These are phyloP conservation scores for Tachina grossa DNA, from an alignment of 2,888 invertebrate genomes.

Conservation along the genomic window DNA sequence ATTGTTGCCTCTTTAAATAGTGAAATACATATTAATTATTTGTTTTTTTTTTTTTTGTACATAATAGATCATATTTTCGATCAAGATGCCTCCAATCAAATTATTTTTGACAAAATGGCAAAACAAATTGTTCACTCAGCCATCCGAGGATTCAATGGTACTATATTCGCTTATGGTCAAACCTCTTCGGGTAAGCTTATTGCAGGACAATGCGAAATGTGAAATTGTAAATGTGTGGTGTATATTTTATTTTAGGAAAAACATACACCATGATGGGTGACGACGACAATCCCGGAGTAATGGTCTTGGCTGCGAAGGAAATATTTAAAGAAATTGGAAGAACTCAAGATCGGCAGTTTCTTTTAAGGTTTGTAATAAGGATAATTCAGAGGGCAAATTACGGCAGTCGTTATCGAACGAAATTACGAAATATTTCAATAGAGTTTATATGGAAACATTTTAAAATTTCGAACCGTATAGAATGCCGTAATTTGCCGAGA, in stretches of 20 bases:
- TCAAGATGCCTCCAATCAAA: constrained; percentile 84
- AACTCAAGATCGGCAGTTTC: constrained; percentile 87
- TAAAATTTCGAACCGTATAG: too few species aligned
- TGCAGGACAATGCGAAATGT: not conserved
- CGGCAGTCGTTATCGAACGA: too few species aligned
- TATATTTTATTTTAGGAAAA: constrained; percentile 83
- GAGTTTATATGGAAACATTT: too few species aligned
- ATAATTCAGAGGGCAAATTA: too few species aligned
- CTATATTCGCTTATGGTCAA: constrained; percentile 96
- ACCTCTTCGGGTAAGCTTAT: constrained; percentile 88
- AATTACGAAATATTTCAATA: too few species aligned
- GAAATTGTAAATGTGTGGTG: not conserved
- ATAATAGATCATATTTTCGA: constrained; percentile 90
- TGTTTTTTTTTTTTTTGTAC: constrained; percentile 26
- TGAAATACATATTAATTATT: constrained; percentile 12
- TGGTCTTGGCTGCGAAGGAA: constrained; percentile 88
- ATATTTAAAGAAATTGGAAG: constrained; percentile 87
- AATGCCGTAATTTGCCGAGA: too few species aligned
- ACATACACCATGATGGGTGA: constrained; percentile 93
- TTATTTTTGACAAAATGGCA: constrained; percentile 87
- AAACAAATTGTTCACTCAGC: constrained; percentile 89
- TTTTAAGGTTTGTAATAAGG: constrained; percentile 83
- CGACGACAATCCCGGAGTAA: constrained; percentile 87
- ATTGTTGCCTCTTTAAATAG: constrained; percentile 1
- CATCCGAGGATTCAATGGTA: constrained; percentile 91